phyloP scores from a whole-genome alignment of 37 sponge, comb jelly and placozoan genomes.

The Petrosia ficiformis region DNA sequence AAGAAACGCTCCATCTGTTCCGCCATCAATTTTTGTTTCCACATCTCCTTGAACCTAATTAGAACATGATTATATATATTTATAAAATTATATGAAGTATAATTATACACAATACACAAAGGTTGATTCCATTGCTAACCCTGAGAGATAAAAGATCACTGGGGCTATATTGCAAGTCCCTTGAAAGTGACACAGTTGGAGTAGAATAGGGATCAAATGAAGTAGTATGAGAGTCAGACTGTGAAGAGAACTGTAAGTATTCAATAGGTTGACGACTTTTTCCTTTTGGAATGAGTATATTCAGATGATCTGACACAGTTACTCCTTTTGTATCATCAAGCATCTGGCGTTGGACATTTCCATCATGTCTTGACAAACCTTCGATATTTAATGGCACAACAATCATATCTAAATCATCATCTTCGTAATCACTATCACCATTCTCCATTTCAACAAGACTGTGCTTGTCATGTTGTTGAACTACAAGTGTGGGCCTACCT shows the following conservation, averaged over 20 bases:
- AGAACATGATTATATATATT: too few relatives aligned
- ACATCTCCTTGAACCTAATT: constrained; percentile 5
- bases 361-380: constrained; percentile 19
- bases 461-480: too few relatives aligned
- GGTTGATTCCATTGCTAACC: not conserved
- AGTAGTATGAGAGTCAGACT: not conserved
- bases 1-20: constrained; percentile 16
- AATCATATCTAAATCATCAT: constrained; percentile 18
- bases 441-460: not conserved
- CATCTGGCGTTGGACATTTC: constrained; percentile 33
- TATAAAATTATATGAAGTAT: too few relatives aligned
- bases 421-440: not conserved
- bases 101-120: not conserved
- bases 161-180: too few relatives aligned
- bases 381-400: constrained; percentile 8
- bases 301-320: constrained; percentile 1
- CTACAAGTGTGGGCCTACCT: too few relatives aligned
- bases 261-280: constrained; percentile 2
- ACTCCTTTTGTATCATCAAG: constrained; percentile 38
- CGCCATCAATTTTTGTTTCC: constrained; percentile 50
- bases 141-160: not conserved
- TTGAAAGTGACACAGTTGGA: not conserved
- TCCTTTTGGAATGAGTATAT: constrained; percentile 11
- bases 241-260: not conserved
- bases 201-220: not conserved